Percentiles rank a stretch among this genome's conserved stretches.
Conservation (phyloP, 2,888 invertebrate species). For the Diloba caeruleocephala region DNA sequence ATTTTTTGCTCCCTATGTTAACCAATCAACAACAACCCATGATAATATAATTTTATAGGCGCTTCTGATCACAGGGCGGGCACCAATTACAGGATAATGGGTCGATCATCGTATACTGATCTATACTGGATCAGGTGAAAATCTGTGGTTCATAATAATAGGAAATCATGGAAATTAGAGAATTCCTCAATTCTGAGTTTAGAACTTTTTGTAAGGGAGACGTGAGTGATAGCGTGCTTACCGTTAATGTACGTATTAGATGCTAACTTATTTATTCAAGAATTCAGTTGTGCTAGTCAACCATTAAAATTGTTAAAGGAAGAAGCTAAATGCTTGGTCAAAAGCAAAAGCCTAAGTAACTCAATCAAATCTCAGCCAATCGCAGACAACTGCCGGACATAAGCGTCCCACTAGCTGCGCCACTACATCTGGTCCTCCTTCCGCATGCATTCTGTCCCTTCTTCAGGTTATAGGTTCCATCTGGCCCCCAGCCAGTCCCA, state of each 20-base stretch:
- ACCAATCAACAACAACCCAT: constrained; percentile 29
- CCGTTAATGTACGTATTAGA: constrained; percentile 18
- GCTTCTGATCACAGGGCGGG: constrained; percentile 56
- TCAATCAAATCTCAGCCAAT: too few species aligned
- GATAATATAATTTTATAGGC: constrained; percentile 42
- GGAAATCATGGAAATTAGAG: constrained; percentile 43
- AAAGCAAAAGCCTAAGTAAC: too few species aligned
- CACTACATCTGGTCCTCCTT: too few species aligned
- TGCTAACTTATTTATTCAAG: constrained; percentile 1
- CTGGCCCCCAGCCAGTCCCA: too few species aligned
- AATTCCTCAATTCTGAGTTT: constrained; percentile 33
- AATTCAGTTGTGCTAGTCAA: too few species aligned
- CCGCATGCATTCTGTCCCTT: too few species aligned
- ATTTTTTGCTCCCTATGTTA: constrained; percentile 32
- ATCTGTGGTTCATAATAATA: constrained; percentile 48
- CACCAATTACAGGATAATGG: constrained; percentile 48
- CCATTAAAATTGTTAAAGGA: too few species aligned
- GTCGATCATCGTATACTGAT: constrained; percentile 40
- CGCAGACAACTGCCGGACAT: too few species aligned
- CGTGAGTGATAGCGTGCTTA: not conserved
- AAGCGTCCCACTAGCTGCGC: too few species aligned
- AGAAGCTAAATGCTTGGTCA: too few species aligned
- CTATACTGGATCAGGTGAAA: constrained; percentile 36
- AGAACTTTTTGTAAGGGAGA: constrained; percentile 30
- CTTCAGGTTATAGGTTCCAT: too few species aligned